Base-by-base conservation (phyloP, 1,140 invertebrate genomes). In the Semibalanus balanoides region DNA sequence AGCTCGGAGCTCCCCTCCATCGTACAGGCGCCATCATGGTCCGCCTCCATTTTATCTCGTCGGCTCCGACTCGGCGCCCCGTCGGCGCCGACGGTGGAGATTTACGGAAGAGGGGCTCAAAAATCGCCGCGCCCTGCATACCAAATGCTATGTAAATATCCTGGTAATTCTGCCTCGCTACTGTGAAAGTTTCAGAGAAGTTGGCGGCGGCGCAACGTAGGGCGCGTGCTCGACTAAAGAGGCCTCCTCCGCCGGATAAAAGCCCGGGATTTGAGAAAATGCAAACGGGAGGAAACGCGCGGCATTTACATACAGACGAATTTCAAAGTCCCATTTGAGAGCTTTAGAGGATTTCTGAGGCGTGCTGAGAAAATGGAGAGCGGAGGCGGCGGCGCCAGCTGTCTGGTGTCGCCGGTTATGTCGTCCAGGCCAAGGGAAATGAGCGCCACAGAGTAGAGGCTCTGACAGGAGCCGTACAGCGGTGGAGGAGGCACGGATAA, bases 241-340 rank as follows among this genome's bases (percentile, higher is more conserved):
- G 51, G 11, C 51, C 51, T 14, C 22, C 51, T 64, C 22, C 1
- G 51, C 9, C 22, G 51, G 51, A 11, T 11, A 64, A 64, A 64
- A 64, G 51, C 51, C 9, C 14, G 51, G 51, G 51, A 64, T 64
- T 64, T 64, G 51, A 64, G 51, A 64, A 64, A 64, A 64, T 64
- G 51, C 51, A 64, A 64, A 64, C 51, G 51, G 51, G 7, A 64
- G 14, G 51, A 64, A 64, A 64, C 51, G 51, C 22, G 14, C 11
- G 7, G 51, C 51, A 64, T 64, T 64, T 64, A 25, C 51, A 64
- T 64, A 64, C 51, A 64, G 22, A 64, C 51, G 51, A 64, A 64
- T 64, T 64, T 64, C 51, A 64, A 64, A 64, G 51, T 64, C 51
- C 51, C 51, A 64, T 64, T 64, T 64, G 51, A 64, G 51, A 64